Evolutionary conservation across 2,888 invertebrate species (phyloP).

Genomic region (Nebria brevicollis): DNA sequence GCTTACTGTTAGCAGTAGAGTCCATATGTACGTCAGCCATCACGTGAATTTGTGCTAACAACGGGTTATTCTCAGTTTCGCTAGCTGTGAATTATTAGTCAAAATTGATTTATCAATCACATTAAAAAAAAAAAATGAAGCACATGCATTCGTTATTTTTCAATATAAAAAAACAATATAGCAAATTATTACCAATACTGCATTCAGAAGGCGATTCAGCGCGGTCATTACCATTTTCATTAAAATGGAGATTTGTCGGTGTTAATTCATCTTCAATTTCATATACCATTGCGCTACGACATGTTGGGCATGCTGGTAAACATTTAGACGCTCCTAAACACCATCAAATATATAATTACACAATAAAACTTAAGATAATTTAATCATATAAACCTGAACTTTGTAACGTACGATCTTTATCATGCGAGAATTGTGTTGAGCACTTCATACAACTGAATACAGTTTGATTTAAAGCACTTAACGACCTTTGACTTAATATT

Average conservation of each 20-base stretch:
- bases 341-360: background rate
- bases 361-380: background rate
- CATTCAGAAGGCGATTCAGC: constrained; percentile 52
- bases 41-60: constrained; percentile 43
- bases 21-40: constrained; percentile 44
- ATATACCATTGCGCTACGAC: constrained; percentile 27
- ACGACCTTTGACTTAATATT: constrained; percentile 63
- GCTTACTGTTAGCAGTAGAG: constrained; percentile 41
- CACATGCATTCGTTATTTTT: constrained; percentile 26
- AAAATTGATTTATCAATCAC: background rate
- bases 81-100: constrained; percentile 46
- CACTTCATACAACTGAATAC: constrained; percentile 72
- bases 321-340: background rate
- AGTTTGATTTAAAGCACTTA: constrained; percentile 64
- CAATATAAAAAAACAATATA: background rate
- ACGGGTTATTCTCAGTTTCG: constrained; percentile 42
- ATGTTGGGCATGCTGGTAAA: constrained; percentile 30
- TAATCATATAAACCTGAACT: background rate
- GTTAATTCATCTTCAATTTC: constrained; percentile 38
- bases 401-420: constrained; percentile 51
- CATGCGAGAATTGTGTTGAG: constrained; percentile 69
- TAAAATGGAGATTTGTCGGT: constrained; percentile 21
- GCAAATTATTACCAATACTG: constrained; percentile 52
- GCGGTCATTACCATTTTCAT: constrained; percentile 37
- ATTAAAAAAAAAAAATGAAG: constrained; percentile 6